A percentile compares a stretch with the other conserved stretches of the same genome.
phyloP scores from a whole-genome alignment of 2,888 invertebrate genomes.

The Rhorus exstirpatorius region DNA sequence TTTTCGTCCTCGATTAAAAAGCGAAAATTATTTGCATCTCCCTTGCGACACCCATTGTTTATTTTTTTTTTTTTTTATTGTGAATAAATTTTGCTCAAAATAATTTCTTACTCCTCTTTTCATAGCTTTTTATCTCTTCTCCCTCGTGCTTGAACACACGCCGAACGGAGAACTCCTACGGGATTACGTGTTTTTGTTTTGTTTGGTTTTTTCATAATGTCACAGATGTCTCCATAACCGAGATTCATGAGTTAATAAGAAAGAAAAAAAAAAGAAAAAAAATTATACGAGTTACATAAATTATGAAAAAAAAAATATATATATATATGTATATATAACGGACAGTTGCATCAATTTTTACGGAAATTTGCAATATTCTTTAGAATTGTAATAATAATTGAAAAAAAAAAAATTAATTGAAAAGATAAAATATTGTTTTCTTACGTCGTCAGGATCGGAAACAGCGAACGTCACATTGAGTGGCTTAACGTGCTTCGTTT shows the following conservation, averaged over 20 bases:
- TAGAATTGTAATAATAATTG: neutral
- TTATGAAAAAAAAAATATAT: no score
- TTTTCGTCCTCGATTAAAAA: constrained; percentile 23
- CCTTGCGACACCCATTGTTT: constrained; percentile 62
- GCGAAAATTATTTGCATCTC: constrained; percentile 65
- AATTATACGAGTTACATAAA: constrained; percentile 49
- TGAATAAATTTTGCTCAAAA: constrained; percentile 63
- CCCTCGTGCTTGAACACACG: constrained; percentile 73
- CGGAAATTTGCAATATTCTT: constrained; percentile 10
- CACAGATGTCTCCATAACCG: constrained; percentile 60
- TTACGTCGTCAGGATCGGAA: constrained; percentile 93
- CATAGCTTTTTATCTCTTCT: constrained; percentile 73
- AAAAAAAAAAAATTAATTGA: constrained; percentile 37
- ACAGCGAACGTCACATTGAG: constrained; percentile 96
- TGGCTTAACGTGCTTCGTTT: constrained; percentile 93
- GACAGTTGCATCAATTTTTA: neutral
- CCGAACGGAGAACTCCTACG: constrained; percentile 74
- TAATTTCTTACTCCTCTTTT: constrained; percentile 74
- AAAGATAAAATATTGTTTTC: constrained; percentile 33
- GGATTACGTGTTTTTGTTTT: constrained; percentile 61
- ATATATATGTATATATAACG: no score
- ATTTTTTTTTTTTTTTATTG: constrained; percentile 44
- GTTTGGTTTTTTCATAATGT: constrained; percentile 60
- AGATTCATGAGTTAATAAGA: constrained; percentile 32
- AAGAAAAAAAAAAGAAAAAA: constrained; percentile 43